Percentiles rank a stretch among this genome's conserved stretches.
Evolutionary conservation across 2,113 vertebrate genomes (phyloP).

Genomic region (Ranitomeya variabilis): DNA sequence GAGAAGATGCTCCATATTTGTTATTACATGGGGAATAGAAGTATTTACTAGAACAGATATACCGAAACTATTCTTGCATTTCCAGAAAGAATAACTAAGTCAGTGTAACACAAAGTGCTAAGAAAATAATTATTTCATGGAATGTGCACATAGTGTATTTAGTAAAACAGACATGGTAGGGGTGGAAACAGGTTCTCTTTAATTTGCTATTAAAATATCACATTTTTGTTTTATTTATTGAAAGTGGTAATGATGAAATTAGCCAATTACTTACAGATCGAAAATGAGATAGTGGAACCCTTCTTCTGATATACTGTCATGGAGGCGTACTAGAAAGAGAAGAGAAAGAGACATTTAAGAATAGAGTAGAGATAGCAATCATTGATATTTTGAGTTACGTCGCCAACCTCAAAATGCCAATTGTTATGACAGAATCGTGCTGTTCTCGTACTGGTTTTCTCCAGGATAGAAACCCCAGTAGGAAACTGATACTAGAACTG

Average conservation of each 20-base stretch:
- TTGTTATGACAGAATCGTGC: background rate
- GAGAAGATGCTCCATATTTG: too few relatives aligned
- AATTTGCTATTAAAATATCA: background rate
- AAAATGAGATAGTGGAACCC: conserved; percentile 96
- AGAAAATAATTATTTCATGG: background rate
- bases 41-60: too few relatives aligned
- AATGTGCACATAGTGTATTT: background rate
- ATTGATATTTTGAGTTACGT: background rate
- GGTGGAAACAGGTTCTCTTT: background rate
- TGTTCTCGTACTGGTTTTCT: background rate
- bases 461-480: too few relatives aligned
- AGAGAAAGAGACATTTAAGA: conserved; percentile 48
- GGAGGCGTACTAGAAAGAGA: conserved; percentile 84
- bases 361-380: background rate
- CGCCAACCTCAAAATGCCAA: background rate
- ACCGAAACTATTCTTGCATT: background rate
- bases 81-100: background rate
- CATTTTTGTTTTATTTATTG: background rate
- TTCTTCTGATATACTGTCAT: conserved; percentile 95
- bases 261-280: conserved; percentile 84
- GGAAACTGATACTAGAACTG: background rate
- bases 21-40: too few relatives aligned
- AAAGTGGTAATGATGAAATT: background rate
- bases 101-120: background rate
- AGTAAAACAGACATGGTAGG: background rate